A percentile compares a stretch with the other conserved stretches of the same genome.
phyloP scores from a whole-genome alignment of 1,140 invertebrate species.

The Carposina sasakii region DNA sequence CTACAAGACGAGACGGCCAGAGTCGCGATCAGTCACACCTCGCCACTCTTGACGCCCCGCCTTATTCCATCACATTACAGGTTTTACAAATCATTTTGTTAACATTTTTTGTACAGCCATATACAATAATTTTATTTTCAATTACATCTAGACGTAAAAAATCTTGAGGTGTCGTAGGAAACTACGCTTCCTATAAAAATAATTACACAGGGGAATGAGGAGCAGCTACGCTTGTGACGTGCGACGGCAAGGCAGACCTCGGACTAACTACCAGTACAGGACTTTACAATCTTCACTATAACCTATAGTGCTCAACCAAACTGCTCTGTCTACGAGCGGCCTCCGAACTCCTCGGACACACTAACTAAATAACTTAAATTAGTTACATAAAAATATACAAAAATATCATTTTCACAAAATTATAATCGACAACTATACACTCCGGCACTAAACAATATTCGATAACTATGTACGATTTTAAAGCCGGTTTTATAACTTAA shows the following conservation, averaged over 20 bases:
- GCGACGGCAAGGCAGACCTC: conserved; percentile 66
- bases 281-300: conserved; percentile 71
- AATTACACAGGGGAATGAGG: conserved; percentile 71
- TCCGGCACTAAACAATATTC: conserved; percentile 66
- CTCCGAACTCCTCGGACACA: conserved; percentile 37
- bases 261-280: conserved; percentile 64
- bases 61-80: conserved; percentile 67
- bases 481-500: conserved; percentile 64
- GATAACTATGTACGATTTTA: conserved; percentile 65
- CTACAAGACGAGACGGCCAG: conserved; percentile 62
- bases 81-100: conserved; percentile 72
- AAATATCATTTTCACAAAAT: conserved; percentile 71
- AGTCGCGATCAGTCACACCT: conserved; percentile 41
- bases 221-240: conserved; percentile 67
- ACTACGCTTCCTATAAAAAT: conserved; percentile 71
- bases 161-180: conserved; percentile 70
- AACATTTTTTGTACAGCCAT: conserved; percentile 74
- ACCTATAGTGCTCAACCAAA: conserved; percentile 26
- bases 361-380: conserved; percentile 68
- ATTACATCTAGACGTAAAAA: conserved; percentile 72
- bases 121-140: conserved; percentile 74
- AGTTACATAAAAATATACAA: conserved; percentile 71
- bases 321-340: conserved; percentile 7
- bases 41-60: conserved; percentile 51
- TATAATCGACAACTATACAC: conserved; percentile 67